Evolutionary conservation across 1,140 invertebrate species (phyloP).

Genomic region (Drosophila mojavensis): DNA sequence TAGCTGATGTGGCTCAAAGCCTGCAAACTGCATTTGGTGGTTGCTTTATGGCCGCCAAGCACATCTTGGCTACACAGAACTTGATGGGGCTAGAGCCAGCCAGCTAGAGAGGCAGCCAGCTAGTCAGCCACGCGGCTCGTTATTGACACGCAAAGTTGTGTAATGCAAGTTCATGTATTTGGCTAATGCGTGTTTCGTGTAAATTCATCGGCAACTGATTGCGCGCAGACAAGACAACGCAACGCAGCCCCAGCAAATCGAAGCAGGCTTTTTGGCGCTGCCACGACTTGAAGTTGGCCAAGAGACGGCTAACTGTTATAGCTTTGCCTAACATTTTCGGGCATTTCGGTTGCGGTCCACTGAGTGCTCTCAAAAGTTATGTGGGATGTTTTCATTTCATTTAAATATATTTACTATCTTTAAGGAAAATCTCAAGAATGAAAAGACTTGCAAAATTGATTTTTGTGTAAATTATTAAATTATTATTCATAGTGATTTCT

Average conservation of each 20-base stretch:
- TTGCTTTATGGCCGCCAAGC: conserved; percentile 37
- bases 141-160: conserved; percentile 27
- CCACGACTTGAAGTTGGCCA: no score
- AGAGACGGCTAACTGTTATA: no score
- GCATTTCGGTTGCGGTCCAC: no score
- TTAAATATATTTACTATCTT: no score
- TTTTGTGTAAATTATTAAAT: no score
- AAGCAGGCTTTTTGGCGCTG: conserved; percentile 1
- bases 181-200: conserved; percentile 50
- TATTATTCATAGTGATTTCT: no score
- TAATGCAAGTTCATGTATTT: conserved; percentile 35
- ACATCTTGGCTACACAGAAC: no score
- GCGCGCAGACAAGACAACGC: conserved; percentile 8
- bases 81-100: not conserved
- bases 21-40: conserved; percentile 47
- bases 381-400: no score
- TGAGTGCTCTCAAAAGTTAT: no score
- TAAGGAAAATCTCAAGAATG: no score
- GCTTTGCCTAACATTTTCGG: no score
- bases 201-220: conserved; percentile 19
- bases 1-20: conserved; percentile 25
- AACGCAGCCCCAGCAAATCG: conserved; percentile 1
- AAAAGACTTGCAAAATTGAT: no score
- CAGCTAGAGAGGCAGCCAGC: not conserved
- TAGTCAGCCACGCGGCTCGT: not conserved